Base-by-base conservation (phyloP, 2,888 invertebrate species). In the Aphidoletes aphidimyza region DNA sequence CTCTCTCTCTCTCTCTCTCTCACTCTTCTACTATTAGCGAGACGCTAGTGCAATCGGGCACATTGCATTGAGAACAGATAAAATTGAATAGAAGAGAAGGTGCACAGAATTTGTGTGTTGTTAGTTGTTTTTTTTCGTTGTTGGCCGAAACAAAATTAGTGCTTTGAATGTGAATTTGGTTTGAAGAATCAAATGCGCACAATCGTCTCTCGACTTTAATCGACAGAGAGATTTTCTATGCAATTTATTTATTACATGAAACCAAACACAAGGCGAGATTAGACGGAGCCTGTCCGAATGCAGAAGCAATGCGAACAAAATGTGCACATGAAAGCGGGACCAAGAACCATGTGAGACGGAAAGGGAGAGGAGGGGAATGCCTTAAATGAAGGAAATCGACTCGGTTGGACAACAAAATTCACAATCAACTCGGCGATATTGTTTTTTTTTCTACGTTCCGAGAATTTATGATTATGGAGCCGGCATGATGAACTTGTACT, bases 391-490 rank as follows among this genome's bases (percentile, higher is more conserved):
- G 34, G n/a, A 30, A 69, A 69, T 69, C 69, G 69, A 69, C 69
- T 69, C 69, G 69, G 69, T 69, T 69, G 69, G 69, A 69, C 69
- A 69, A 69, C 69, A 69, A 69, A n/a, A 69, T 69, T 69, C 69
- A 69, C 69, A 69, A 69, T 69, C 69, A 69, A 69, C 69, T 69
- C 3, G 69, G 69, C n/a, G n/a, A n/a, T n/a, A n/a, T n/a, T n/a
- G n/a, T n/a, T n/a, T n/a, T n/a, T 69, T 69, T 69, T 69, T 69
- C 69, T 69, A 69, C 69, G 69, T 69, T 69, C 69, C 69, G 14
- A 69, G 69, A 69, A 69, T 69, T 69, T 69, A 69, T 69, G 30
- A 69, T 69, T 69, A 69, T 69, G 69, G 69, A 69, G 69, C 69
- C 69, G 69, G 69, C 69, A 69, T 69, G 69, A 69, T 69, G 69